Evolutionary conservation across 2,888 invertebrate genomes (phyloP), one percentile per base, ranked within the genome.

Genomic region (Myathropa florea): DNA sequence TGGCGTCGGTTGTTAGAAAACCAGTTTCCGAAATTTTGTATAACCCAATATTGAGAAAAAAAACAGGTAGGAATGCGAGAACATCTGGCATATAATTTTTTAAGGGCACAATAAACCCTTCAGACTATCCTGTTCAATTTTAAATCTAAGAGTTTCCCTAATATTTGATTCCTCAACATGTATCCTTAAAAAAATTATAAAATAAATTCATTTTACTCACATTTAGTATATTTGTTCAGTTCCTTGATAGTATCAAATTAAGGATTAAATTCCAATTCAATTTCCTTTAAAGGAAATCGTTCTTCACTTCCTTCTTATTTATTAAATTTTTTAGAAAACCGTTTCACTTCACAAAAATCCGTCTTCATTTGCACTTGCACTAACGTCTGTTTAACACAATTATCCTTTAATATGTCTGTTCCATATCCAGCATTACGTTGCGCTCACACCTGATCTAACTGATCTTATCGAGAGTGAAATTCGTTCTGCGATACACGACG

Each of bases 381-480:
- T 12, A 12, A 33, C 12, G 33, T 33, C 10, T 33, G 12, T 18
- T 46, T 4, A 7, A 18, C n/a, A 18, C 46, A 46, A 7, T 46
- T 46, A 18, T 46, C 46, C 46, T 46, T 18, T n/a, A 46, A 46
- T 46, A 18, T 46, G 4, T 4, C 18, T 46, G n/a, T 46, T 46
- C 18, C 46, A 46, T 46, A 46, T 46, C 46, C 46, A 46, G 46
- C 18, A 46, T 2, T 18, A n/a, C 18, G 46, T 46, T 18, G 46
- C 46, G 46, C 7, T 6, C 46, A n/a, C 60, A 60, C n/a, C n/a
- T 26, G 60, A 28, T 60, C 28, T 7, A 12, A 60, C 60, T n/a
- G 30, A 36, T 24, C 75, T 36, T 24, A 53, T 53, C 64, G 79
- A 65, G 30, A 59, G 71, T 65, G 64, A 39, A 28, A 24, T 55